phyloP scores from a whole-genome alignment of 2,888 invertebrate species.

The Leptogaster cylindrica region DNA sequence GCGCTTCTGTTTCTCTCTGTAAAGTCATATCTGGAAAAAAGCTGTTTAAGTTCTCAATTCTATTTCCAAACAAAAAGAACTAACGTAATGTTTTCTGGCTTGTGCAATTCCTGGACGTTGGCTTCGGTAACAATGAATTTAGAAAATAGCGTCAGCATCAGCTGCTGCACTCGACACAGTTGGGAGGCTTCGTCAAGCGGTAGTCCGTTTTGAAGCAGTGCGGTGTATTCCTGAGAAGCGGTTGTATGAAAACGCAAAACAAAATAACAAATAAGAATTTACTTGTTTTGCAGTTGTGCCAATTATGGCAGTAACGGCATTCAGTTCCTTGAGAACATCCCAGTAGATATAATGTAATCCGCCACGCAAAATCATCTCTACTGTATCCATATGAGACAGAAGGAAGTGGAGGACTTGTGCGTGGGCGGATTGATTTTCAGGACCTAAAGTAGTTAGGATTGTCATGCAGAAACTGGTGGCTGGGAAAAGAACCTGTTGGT shows the following conservation, averaged over 20 bases:
- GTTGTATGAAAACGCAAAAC: no score
- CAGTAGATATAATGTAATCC: slow-evolving; percentile 71
- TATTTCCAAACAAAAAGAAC: no score
- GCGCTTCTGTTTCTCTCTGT: slow-evolving; percentile 56
- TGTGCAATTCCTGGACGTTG: slow-evolving; percentile 56
- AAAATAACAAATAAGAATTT: slow-evolving; percentile 40
- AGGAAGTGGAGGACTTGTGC: slow-evolving; percentile 81
- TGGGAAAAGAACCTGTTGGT: slow-evolving; percentile 83
- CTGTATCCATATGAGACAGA: slow-evolving; percentile 80
- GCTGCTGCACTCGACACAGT: slow-evolving; percentile 72
- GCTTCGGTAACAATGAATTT: slow-evolving; percentile 68
- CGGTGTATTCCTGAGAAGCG: slow-evolving; percentile 57
- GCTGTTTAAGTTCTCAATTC: background rate
- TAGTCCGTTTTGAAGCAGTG: slow-evolving; percentile 54
- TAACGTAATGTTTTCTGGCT: slow-evolving; percentile 53
- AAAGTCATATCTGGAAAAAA: slow-evolving; percentile 42
- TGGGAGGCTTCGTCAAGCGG: slow-evolving; percentile 66
- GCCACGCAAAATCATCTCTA: slow-evolving; percentile 78
- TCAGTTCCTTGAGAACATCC: slow-evolving; percentile 75
- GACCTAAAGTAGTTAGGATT: slow-evolving; percentile 80
- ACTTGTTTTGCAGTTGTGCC: slow-evolving; percentile 71
- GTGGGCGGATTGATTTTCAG: slow-evolving; percentile 82
- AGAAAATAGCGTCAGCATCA: slow-evolving; percentile 77
- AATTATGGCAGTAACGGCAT: slow-evolving; percentile 77
- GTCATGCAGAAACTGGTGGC: slow-evolving; percentile 82